Conservation (phyloP, 1,140 invertebrate genomes). For the Diabrotica undecimpunctata region DNA sequence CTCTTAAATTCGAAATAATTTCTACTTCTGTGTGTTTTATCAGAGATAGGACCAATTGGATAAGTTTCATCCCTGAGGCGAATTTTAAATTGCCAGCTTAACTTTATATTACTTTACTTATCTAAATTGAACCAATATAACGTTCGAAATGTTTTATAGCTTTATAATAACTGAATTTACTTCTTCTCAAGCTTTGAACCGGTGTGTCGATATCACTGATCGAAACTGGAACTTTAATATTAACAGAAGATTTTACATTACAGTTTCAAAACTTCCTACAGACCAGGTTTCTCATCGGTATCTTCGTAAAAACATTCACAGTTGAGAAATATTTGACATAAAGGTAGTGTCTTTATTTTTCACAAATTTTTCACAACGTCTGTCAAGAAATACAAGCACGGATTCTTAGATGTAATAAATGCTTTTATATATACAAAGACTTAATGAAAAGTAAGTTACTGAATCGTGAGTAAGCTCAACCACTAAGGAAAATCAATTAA, state of each 20-base stretch:
- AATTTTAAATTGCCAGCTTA: constrained; percentile 46
- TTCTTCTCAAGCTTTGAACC: constrained; percentile 20
- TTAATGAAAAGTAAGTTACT: no score
- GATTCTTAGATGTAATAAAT: no score
- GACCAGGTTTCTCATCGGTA: no score
- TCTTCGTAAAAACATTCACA: no score
- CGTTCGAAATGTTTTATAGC: constrained; percentile 42
- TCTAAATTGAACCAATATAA: constrained; percentile 46
- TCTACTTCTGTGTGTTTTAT: constrained; percentile 43
- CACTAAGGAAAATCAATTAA: no score
- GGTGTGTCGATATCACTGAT: not conserved
- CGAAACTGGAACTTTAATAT: not conserved
- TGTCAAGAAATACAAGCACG: no score
- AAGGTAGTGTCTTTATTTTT: no score
- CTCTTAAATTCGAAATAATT: constrained; percentile 40
- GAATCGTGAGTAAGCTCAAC: no score
- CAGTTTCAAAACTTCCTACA: no score
- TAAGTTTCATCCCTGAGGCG: constrained; percentile 41
- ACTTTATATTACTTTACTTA: constrained; percentile 47
- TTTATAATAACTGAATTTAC: constrained; percentile 37
- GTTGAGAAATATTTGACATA: no score
- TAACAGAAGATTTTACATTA: not conserved
- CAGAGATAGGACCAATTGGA: constrained; percentile 45
- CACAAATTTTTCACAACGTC: no score
- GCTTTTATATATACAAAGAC: no score